These are phyloP conservation scores for Trissoscelio sp. DNA, from an alignment of 2,888 invertebrate genomes.

Conservation along the genomic window DNA sequence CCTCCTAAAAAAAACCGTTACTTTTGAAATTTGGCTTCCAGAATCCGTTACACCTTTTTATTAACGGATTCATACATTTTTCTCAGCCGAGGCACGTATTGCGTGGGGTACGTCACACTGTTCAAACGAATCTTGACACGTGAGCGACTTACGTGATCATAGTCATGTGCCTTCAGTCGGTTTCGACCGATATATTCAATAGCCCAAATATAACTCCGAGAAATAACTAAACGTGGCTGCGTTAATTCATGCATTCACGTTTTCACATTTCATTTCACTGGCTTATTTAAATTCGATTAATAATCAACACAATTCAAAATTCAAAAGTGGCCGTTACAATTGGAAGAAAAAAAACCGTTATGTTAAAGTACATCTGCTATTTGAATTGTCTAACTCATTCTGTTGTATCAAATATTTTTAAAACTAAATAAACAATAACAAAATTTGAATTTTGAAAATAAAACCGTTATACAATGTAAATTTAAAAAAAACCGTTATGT, in stretches of 20 bases:
- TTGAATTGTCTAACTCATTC: no score
- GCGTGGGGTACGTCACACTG: constrained; percentile 5
- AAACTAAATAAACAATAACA: no score
- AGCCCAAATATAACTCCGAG: constrained; percentile 27
- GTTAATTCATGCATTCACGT: background rate
- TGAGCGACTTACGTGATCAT: constrained; percentile 41
- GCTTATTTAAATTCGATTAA: background rate
- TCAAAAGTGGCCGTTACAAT: no score
- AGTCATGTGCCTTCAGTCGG: constrained; percentile 38
- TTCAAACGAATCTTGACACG: constrained; percentile 9
- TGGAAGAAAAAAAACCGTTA: no score
- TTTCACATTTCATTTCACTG: background rate
- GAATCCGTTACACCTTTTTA: background rate
- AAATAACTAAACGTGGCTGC: constrained; percentile 1
- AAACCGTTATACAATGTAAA: background rate
- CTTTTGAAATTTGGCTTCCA: background rate
- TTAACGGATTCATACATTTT: background rate
- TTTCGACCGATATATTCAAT: constrained; percentile 19
- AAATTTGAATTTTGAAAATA: no score
- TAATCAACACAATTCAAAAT: background rate
- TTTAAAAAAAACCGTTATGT: background rate
- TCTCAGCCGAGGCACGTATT: background rate
- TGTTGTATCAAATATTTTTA: no score
- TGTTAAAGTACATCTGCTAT: no score
- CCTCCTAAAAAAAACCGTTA: background rate